Conservation (phyloP, 2,797 vertebrate genomes). For the Periophthalmus magnuspinnatus region DNA sequence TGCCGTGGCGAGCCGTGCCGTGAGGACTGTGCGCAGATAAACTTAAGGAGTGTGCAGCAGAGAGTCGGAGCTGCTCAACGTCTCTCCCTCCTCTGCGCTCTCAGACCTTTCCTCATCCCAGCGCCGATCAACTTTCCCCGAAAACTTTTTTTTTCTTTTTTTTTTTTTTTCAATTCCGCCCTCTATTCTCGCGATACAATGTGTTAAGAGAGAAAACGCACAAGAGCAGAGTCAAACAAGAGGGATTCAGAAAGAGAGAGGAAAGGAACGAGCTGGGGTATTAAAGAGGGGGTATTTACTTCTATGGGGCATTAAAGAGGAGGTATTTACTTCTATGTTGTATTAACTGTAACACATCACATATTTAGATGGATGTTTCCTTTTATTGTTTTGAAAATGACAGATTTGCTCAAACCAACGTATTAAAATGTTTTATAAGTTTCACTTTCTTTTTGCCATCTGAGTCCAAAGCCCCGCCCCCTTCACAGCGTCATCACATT, state of each 20-base stretch:
- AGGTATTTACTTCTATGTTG: too few relatives aligned
- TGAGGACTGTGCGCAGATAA: conserved; percentile 59
- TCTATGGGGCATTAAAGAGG: too few relatives aligned
- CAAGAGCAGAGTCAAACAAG: conserved; percentile 20
- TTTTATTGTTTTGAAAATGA: too few relatives aligned
- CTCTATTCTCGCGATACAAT: conserved; percentile 77
- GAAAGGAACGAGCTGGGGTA: background rate
- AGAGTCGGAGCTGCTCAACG: conserved; percentile 54
- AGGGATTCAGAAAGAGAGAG: background rate
- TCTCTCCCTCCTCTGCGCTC: conserved; percentile 40
- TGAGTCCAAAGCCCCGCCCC: too few relatives aligned
- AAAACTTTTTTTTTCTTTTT: conserved; percentile 53
- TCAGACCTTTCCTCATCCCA: conserved; percentile 67
- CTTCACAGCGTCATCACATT: too few relatives aligned
- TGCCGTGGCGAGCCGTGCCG: conserved; percentile 56
- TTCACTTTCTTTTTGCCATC: too few relatives aligned
- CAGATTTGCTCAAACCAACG: too few relatives aligned
- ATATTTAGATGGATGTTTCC: too few relatives aligned
- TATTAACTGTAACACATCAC: too few relatives aligned
- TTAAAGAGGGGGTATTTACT: too few relatives aligned
- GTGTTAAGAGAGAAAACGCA: conserved; percentile 44
- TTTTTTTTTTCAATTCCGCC: conserved; percentile 17
- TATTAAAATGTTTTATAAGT: too few relatives aligned
- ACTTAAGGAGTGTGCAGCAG: conserved; percentile 67
- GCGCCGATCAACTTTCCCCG: conserved; percentile 62